Evolutionary conservation across 2,888 invertebrate genomes (phyloP).

Genomic region (Acanthococcus lagerstroemiae): DNA sequence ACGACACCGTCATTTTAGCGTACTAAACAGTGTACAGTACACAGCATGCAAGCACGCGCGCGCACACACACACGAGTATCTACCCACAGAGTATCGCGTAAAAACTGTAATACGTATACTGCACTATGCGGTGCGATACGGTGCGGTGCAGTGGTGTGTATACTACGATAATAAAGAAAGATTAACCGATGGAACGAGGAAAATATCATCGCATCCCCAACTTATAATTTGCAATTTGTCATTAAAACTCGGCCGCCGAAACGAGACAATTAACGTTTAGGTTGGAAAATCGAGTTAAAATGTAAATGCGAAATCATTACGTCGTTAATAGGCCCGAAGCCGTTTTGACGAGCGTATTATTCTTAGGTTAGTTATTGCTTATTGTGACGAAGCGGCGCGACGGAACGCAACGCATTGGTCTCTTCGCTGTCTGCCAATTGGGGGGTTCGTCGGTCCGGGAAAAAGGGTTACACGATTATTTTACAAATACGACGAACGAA

Average conservation of each 20-base stretch:
- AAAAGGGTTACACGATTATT: background rate
- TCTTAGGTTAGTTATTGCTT: background rate
- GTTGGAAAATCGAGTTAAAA: conserved; percentile 19
- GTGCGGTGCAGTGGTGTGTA: no score
- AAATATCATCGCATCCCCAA: no score
- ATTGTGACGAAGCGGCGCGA: background rate
- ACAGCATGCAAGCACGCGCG: no score
- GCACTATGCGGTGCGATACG: no score
- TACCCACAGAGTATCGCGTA: no score
- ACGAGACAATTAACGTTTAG: conserved; percentile 20
- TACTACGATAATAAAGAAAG: conserved; percentile 20
- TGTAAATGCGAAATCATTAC: conserved; percentile 24
- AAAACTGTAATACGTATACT: no score
- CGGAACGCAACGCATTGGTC: no score
- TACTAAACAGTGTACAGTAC: no score
- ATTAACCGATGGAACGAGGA: conserved; percentile 14
- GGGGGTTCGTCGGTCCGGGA: background rate
- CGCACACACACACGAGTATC: no score
- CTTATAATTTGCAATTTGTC: conserved; percentile 20
- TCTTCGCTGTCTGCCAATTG: no score
- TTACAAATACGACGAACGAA: no score
- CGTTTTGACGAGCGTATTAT: background rate
- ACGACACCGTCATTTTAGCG: no score
- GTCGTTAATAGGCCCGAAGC: conserved; percentile 14
- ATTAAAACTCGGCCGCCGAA: conserved; percentile 18